phyloP scores from a whole-genome alignment of 30 jellyfish, hydroid and myxozoan species.

The Hydractinia echinata region DNA sequence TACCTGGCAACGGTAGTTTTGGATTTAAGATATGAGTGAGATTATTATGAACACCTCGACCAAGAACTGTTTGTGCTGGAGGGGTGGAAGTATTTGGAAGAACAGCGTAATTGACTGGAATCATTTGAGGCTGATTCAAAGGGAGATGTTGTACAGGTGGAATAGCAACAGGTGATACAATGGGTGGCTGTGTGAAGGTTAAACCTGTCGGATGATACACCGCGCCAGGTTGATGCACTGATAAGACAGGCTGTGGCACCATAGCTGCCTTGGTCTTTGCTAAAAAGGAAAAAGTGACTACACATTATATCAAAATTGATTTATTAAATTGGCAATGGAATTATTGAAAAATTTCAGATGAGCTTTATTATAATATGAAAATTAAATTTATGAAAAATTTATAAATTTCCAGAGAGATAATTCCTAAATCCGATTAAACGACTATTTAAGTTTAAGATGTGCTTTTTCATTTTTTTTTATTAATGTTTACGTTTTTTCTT shows the following conservation, averaged over 20 bases:
- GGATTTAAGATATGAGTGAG: slow-evolving; percentile 36
- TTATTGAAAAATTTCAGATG: too few species aligned
- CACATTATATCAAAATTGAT: too few species aligned
- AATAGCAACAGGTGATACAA: not conserved
- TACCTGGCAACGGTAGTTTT: slow-evolving; percentile 43
- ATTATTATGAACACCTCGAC: slow-evolving; percentile 40
- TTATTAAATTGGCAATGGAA: too few species aligned
- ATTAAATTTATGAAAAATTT: too few species aligned
- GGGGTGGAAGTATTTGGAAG: slow-evolving; percentile 14
- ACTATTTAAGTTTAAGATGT: too few species aligned
- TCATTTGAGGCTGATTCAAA: not conserved
- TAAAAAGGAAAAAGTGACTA: not conserved
- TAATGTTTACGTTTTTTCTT: too few species aligned
- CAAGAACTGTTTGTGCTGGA: slow-evolving; percentile 23
- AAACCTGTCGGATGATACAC: slow-evolving; percentile 3
- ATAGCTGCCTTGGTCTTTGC: not conserved
- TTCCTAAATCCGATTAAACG: too few species aligned
- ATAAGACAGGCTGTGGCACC: not conserved
- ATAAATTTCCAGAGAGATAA: too few species aligned
- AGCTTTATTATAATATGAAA: too few species aligned
- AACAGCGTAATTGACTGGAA: slow-evolving; percentile 23
- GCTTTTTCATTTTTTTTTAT: too few species aligned
- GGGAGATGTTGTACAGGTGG: slow-evolving; percentile 9
- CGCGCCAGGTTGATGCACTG: not conserved
- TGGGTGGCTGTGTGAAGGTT: slow-evolving; percentile 2